Conservation (phyloP, 1,140 invertebrate species). For the Mya arenaria region DNA sequence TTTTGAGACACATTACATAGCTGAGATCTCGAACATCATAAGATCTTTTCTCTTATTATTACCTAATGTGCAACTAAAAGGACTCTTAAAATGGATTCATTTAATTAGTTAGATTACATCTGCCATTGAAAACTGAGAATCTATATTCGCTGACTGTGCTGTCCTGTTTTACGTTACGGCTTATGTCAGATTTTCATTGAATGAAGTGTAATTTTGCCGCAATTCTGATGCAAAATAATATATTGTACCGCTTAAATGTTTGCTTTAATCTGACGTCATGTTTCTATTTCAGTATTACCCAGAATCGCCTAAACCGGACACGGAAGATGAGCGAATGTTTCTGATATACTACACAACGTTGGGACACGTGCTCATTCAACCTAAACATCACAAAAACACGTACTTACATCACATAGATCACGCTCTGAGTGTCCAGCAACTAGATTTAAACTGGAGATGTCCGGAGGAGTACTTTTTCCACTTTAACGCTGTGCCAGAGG, state of each 20-base stretch:
- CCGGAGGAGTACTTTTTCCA: constrained; percentile 54
- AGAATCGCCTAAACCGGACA: not conserved
- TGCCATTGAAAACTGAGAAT: too few relatives aligned
- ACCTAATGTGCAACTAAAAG: too few relatives aligned
- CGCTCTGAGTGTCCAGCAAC: constrained; percentile 17
- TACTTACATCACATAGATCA: constrained; percentile 51
- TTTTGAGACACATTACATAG: too few relatives aligned
- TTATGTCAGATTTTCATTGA: not conserved
- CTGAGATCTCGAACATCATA: too few relatives aligned
- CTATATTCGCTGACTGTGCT: too few relatives aligned
- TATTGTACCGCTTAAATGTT: not conserved
- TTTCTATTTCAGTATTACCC: constrained; percentile 12
- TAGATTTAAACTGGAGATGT: constrained; percentile 45
- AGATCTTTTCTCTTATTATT: too few relatives aligned
- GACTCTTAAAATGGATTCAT: too few relatives aligned
- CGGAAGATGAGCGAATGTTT: constrained; percentile 31
- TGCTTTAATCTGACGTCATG: not conserved
- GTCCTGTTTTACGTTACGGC: too few relatives aligned
- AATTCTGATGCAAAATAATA: too few relatives aligned
- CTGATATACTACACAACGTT: constrained; percentile 9
- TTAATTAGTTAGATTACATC: too few relatives aligned
- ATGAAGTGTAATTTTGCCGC: not conserved
- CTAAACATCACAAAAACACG: constrained; percentile 33
- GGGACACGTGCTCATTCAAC: constrained; percentile 28
- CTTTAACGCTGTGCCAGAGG: constrained; percentile 29